phyloP scores from a whole-genome alignment of 2,888 invertebrate genomes.

The Lepidocyrtoides sp. region DNA sequence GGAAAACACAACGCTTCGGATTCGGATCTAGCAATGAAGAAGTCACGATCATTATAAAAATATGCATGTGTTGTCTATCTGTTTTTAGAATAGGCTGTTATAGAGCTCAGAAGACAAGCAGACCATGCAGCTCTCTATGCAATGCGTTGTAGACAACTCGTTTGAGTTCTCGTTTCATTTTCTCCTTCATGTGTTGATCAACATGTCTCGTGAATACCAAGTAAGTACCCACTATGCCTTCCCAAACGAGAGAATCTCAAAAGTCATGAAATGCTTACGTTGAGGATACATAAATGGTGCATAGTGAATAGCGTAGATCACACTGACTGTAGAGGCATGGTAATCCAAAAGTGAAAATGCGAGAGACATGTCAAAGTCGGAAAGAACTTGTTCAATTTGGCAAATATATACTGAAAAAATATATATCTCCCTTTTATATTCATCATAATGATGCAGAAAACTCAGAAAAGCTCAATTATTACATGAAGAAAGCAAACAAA shows the following conservation, averaged over 20 bases:
- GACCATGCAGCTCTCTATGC: background rate
- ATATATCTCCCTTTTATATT: background rate
- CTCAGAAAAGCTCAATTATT: background rate
- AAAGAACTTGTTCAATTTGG: conserved; percentile 33
- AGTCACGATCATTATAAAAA: no score
- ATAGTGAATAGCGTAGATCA: background rate
- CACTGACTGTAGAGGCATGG: background rate
- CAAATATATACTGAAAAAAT: background rate
- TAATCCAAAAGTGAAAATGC: background rate
- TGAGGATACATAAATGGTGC: no score
- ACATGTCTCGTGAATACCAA: conserved; percentile 13
- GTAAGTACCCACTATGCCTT: background rate
- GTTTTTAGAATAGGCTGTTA: background rate
- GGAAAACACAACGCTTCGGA: no score
- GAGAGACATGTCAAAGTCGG: background rate
- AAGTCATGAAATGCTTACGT: no score
- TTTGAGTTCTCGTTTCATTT: background rate
- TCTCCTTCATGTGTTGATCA: conserved; percentile 26
- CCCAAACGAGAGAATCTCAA: background rate
- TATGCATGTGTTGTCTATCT: background rate
- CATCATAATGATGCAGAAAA: conserved; percentile 1
- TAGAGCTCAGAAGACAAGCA: no score
- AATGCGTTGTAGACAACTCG: background rate
- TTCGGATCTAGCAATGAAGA: no score
- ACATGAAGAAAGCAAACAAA: background rate